These are phyloP conservation scores for Enteromius paludinosus DNA, from an alignment of 2,797 vertebrate genomes.

Conservation along the genomic window DNA sequence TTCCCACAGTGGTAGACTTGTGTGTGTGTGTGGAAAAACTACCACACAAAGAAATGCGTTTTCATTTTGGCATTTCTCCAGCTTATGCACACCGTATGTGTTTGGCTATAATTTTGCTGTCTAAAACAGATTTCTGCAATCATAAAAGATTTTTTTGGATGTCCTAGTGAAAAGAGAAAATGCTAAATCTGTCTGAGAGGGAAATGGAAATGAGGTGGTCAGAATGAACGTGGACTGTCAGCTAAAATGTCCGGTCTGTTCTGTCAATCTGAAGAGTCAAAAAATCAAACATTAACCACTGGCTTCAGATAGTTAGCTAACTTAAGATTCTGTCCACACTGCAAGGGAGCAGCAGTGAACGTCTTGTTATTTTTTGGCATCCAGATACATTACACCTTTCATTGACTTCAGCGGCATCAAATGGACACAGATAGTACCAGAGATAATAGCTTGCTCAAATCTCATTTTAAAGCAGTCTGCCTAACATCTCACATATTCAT, in stretches of 20 bases:
- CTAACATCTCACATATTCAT: neutral
- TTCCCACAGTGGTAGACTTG: neutral
- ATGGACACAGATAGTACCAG: neutral
- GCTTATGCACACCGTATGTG: neutral
- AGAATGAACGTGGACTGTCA: neutral
- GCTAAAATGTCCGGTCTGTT: neutral
- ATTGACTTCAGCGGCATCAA: too few relatives aligned
- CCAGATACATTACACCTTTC: neutral
- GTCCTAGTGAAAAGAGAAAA: neutral
- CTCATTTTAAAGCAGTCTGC: neutral
- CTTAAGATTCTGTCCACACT: neutral
- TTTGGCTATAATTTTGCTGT: constrained; percentile 1
- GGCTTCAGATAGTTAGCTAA: neutral
- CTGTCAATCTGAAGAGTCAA: neutral
- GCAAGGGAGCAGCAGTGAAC: neutral
- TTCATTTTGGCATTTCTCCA: neutral
- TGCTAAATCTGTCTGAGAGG: neutral
- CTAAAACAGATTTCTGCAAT: neutral
- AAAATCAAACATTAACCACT: neutral
- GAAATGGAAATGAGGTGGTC: constrained; percentile 1
- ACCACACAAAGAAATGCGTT: constrained; percentile 5
- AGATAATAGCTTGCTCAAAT: neutral
- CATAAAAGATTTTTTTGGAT: neutral
- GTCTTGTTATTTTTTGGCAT: neutral
- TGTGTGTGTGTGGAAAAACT: neutral